phyloP scores from a whole-genome alignment of 2,113 vertebrate species.

The Rhinogobius similis region DNA sequence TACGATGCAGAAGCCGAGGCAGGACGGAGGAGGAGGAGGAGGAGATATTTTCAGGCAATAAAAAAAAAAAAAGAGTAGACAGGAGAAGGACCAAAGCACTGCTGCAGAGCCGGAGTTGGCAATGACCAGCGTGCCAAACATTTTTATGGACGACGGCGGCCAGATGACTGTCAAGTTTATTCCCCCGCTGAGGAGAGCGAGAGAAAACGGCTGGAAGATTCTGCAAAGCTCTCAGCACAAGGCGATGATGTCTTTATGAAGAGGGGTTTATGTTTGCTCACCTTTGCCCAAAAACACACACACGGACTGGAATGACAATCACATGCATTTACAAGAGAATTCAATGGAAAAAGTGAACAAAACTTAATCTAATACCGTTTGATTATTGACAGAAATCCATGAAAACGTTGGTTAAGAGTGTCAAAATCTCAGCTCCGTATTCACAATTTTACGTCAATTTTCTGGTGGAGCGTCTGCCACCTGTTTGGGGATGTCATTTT shows the following conservation, averaged over 20 bases:
- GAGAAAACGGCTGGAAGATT: conserved; percentile 10
- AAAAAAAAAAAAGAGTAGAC: conserved; percentile 10
- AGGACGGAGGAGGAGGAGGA: neutral
- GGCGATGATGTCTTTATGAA: conserved; percentile 29
- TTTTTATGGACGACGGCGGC: conserved; percentile 27
- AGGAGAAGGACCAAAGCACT: conserved; percentile 25
- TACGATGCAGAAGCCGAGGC: conserved; percentile 16
- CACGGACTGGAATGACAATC: too few relatives aligned
- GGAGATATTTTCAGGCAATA: conserved; percentile 38
- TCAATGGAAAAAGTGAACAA: too few relatives aligned
- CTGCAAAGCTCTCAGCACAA: conserved; percentile 11
- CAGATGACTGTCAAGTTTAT: conserved; percentile 45
- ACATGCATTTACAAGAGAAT: too few relatives aligned
- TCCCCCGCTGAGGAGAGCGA: conserved; percentile 50
- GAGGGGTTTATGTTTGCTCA: neutral
- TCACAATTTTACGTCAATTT: too few relatives aligned
- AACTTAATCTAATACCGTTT: too few relatives aligned
- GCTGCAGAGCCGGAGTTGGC: conserved; percentile 13
- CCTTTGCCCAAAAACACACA: too few relatives aligned
- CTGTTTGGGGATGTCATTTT: too few relatives aligned
- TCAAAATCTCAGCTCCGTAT: too few relatives aligned
- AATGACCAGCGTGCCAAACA: conserved; percentile 13
- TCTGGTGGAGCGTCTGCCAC: too few relatives aligned
- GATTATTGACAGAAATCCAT: too few relatives aligned
- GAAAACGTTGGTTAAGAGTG: too few relatives aligned